Percentiles rank a stretch among this genome's conserved stretches.
These are phyloP conservation scores for Atrichornis clamosus DNA, from an alignment of 2,113 vertebrate species.

Conservation along the genomic window DNA sequence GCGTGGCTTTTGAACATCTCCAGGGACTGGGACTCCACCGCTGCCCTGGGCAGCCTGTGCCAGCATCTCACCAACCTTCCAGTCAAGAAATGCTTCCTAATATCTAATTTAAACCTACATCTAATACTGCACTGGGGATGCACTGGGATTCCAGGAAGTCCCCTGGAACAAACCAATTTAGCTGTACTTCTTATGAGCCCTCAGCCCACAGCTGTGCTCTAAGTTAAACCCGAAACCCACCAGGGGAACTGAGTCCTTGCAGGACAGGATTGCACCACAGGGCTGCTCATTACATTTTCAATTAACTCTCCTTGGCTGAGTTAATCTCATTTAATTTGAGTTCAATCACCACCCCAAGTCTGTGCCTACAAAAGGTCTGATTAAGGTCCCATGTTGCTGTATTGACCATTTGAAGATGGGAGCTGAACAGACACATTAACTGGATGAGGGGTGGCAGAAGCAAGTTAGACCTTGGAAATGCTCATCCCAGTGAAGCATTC, in stretches of 20 bases:
- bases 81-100: background rate
- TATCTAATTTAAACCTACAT: background rate
- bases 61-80: background rate
- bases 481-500: background rate
- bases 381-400: background rate
- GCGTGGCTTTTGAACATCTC: background rate
- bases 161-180: background rate
- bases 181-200: rapidly evolving
- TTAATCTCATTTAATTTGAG: background rate
- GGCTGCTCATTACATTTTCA: background rate
- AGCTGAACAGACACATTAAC: background rate
- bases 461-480: background rate
- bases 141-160: background rate
- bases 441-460: background rate
- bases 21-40: background rate
- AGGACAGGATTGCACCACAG: background rate
- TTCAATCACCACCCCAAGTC: background rate
- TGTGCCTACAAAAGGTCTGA: background rate
- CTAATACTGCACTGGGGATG: background rate
- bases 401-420: background rate
- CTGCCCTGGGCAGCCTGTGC: background rate
- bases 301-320: background rate
- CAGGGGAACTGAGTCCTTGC: background rate
- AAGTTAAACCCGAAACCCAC: background rate
- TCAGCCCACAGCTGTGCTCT: background rate